Base-by-base conservation (phyloP, 2,888 invertebrate genomes). In the Drosophila lacicola region DNA sequence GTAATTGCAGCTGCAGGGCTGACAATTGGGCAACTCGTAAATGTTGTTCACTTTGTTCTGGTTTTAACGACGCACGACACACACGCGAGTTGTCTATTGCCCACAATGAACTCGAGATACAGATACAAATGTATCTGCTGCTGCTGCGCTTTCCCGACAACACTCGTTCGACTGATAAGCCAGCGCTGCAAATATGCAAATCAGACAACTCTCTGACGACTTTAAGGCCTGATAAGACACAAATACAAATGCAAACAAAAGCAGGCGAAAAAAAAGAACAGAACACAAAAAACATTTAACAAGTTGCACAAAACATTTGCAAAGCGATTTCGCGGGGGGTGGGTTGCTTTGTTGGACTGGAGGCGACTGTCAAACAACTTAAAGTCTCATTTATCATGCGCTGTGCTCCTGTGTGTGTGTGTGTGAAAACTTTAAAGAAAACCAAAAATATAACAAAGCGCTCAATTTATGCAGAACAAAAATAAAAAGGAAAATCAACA, bases 341-440 rank as follows among this genome's bases (percentile, higher is more conserved):
- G 42, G 42, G 17, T 29, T 2, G 8, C 2, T 29, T 29, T 29
- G 29, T 29, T 8, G 8, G 29, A 5, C 13, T 25, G 55, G 44
- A 42, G 71, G 63, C 60, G 71, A 70, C 73, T 85, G 80, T 82
- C 89, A 89, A 89, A 90, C 88, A 90, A 91, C 90, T 90, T 91
- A 90, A 90, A 90, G 82, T 90, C 81, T 85, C 88, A 90, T 90
- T 90, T 88, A 91, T 90, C 90, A 90, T 90, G 76, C 82, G 74
- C 53, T 71, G 56, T 41, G 25, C 51, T 41, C n/a, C 8, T 50
- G 55, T 36, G 41, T 50, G 8, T 55, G 13, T 42, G 29, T 49
- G 49, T 37, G 67, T 56, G 69, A 66, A 69, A 82, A 82, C 76
- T 88, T 82, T 70, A 86, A 81, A 68, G 67, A 70, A 65, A 66